Evolutionary conservation across 2,797 vertebrate species (phyloP), one percentile per base, ranked within the genome.

Genomic region (Enteromius anoplus): DNA sequence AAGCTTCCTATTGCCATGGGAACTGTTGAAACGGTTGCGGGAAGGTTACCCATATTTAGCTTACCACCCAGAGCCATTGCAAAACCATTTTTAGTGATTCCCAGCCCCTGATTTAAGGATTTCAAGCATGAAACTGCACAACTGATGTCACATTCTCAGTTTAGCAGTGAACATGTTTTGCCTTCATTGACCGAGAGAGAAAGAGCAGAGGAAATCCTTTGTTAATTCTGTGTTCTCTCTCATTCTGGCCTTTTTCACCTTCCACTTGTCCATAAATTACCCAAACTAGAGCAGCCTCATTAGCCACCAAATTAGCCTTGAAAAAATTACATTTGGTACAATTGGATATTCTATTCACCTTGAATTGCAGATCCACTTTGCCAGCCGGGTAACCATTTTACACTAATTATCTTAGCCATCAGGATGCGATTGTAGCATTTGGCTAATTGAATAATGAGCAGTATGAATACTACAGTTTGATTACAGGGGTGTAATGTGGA

Each of bases 331-430:
- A 84, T 86, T 90, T 85, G 82, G 84, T 45, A 80, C 81, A 87
- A 86, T 80, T 90, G 75, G 85, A 88, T 88, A 85, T 87, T 87
- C 85, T 86, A 82, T 90, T 91, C 87, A 89, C 88, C 88, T 90
- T 86, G 76, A 88, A 88, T 82, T 83, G 70, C 78, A 75, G 70
- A 86, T 86, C 71, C 68, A 82, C 83, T 88, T 49, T 85, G 53
- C 78, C 70, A 85, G 70, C 65, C 55, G 58, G 76, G 85, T 88
- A 89, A 89, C 87, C 83, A 82, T 85, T 88, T 90, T 89, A 86
- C 81, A 77, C 65, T 87, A 88, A 91, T 90, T 87, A 87, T 86
- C 86, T 84, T 82, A 86, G 82, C 81, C 80, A 87, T 87, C 87
- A 84, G 81, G 85, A 88, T 89, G 86, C 62, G 69, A 85, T 85